A percentile compares a stretch with the other conserved stretches of the same genome.
Conservation (phyloP, 2,113 vertebrate genomes). For the Chaenocephalus aceratus region DNA sequence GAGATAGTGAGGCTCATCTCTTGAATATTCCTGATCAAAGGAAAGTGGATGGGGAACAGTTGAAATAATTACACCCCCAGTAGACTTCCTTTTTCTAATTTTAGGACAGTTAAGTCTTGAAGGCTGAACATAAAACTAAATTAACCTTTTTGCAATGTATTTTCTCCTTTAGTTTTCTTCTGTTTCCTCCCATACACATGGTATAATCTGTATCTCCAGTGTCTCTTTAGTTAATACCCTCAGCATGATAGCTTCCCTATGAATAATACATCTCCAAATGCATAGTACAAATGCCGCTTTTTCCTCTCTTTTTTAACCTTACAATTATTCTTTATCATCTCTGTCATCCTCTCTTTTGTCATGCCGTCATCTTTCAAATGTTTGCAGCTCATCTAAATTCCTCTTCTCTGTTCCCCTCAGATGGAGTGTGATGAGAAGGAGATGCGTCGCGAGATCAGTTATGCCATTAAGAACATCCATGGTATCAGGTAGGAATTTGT, state of each 20-base stretch:
- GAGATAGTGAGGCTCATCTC: background rate
- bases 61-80: background rate
- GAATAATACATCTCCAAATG: background rate
- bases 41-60: background rate
- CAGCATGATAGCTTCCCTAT: constrained; percentile 16
- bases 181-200: background rate
- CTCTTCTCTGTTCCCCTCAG: constrained; percentile 70
- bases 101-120: background rate
- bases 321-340: background rate
- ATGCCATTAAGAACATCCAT: constrained; percentile 97
- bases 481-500: constrained; percentile 89
- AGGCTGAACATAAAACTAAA: constrained; percentile 15
- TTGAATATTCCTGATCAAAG: background rate
- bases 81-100: background rate
- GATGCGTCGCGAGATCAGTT: constrained; percentile 93
- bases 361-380: background rate
- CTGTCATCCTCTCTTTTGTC: background rate
- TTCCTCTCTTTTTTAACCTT: background rate
- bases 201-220: background rate
- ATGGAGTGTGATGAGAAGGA: constrained; percentile 98
- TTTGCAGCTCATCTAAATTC: background rate
- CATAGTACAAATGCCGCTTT: background rate
- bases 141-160: background rate
- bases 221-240: constrained; percentile 4
- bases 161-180: too few relatives aligned